These are phyloP conservation scores for Glomeris maerens DNA, from an alignment of 1,140 invertebrate species.

Conservation along the genomic window DNA sequence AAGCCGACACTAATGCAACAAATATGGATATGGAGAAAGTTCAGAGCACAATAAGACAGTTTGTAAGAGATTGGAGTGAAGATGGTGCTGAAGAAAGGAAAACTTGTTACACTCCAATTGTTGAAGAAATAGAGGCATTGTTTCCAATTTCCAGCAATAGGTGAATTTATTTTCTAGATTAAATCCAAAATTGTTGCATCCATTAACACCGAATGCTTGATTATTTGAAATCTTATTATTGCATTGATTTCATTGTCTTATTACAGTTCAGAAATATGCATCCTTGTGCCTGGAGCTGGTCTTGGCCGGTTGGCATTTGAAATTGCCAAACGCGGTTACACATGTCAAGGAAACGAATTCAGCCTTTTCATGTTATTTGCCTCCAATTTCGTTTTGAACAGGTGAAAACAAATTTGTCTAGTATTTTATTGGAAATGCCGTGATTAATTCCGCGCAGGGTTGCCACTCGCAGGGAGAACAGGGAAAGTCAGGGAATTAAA, in stretches of 20 bases:
- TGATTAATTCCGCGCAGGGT: too few species aligned
- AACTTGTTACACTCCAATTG: slow-evolving; percentile 79
- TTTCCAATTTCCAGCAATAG: slow-evolving; percentile 41
- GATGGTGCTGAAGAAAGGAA: slow-evolving; percentile 66
- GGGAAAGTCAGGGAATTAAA: too few species aligned
- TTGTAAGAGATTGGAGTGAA: slow-evolving; percentile 87
- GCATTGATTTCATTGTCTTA: slow-evolving; percentile 9
- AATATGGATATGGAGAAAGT: slow-evolving; percentile 61
- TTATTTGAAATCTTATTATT: slow-evolving; percentile 9
- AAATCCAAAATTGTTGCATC: too few species aligned
- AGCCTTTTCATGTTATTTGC: slow-evolving; percentile 94
- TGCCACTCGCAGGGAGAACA: too few species aligned
- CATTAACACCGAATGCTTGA: too few species aligned
- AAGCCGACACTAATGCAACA: background rate
- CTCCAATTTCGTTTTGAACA: slow-evolving; percentile 89
- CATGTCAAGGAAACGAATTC: slow-evolving; percentile 94
- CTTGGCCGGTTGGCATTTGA: slow-evolving; percentile 86
- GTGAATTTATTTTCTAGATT: slow-evolving; percentile 17
- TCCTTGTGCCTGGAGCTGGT: slow-evolving; percentile 89
- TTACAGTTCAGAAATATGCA: slow-evolving; percentile 43
- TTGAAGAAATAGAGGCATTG: slow-evolving; percentile 59
- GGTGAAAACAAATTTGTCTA: slow-evolving; percentile 36
- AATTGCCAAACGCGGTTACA: slow-evolving; percentile 72
- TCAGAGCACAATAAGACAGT: slow-evolving; percentile 82
- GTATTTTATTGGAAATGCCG: slow-evolving; percentile 8